A percentile compares a stretch with the other conserved stretches of the same genome.
Evolutionary conservation across 2,113 vertebrate species (phyloP).

Genomic region (Corythaixoides concolor): DNA sequence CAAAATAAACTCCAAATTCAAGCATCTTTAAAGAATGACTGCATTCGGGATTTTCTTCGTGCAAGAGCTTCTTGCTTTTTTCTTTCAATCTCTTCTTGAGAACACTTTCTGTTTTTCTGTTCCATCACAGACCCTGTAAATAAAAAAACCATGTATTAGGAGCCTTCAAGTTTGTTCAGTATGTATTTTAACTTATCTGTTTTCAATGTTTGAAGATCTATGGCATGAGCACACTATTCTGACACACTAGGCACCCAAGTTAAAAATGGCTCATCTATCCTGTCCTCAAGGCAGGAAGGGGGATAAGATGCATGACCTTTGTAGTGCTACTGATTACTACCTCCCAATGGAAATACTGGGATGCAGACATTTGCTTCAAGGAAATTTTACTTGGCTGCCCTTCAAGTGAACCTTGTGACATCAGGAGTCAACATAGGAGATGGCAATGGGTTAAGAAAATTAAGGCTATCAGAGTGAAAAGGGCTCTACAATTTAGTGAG

Average conservation of each 20-base stretch:
- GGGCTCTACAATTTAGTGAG: conserved; percentile 27
- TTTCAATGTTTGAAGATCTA: not conserved
- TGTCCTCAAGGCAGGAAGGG: conserved; percentile 35
- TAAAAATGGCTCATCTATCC: conserved; percentile 39
- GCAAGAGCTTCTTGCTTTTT: conserved; percentile 92
- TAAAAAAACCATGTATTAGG: not conserved
- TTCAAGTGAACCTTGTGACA: conserved; percentile 54
- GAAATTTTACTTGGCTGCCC: conserved; percentile 49
- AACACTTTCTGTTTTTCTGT: conserved; percentile 80
- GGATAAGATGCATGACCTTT: conserved; percentile 37
- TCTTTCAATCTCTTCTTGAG: conserved; percentile 88
- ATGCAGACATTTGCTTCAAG: conserved; percentile 39
- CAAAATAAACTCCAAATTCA: not conserved
- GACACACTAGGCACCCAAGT: not conserved
- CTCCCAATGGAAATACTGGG: not conserved
- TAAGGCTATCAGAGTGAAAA: conserved; percentile 27
- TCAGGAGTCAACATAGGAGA: not conserved
- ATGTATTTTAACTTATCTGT: not conserved
- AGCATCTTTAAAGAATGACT: conserved; percentile 61
- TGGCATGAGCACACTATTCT: not conserved
- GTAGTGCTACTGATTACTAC: not conserved
- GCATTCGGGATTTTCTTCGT: conserved; percentile 81
- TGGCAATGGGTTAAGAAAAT: not conserved
- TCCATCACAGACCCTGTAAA: conserved; percentile 78
- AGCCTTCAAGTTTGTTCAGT: not conserved